Evolutionary conservation across 2,888 invertebrate species (phyloP), one percentile per base, ranked within the genome.

Genomic region (Furcula furcula): DNA sequence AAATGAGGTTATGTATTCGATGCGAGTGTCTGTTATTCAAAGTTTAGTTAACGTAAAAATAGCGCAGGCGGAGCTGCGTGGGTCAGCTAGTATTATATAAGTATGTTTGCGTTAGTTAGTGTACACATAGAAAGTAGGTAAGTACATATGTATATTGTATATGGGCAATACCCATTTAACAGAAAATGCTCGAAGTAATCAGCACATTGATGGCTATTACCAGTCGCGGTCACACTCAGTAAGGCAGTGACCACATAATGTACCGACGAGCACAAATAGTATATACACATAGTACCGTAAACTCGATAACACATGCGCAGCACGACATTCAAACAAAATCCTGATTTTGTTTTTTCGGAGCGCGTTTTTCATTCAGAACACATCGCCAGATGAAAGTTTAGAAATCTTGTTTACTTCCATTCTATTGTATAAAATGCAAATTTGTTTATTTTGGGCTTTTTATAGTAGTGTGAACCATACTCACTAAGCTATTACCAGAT

Each of bases 281-380:
- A n/a, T n/a, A n/a, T n/a, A 53, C 48, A 45, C 44, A 23, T 15
- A 20, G 18, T 34, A 45, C 56, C 54, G 47, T 42, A 53, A 43
- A 14, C 38, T 35, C 26, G 46, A 54, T 51, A 57, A 51, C 45
- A 49, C 44, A 58, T 51, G 53, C 48, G 18, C 30, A 48, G 37
- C 62, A 67, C 70, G 69, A 56, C 59, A 56, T 55, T 44, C 42
- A 57, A 65, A 67, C 60, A 64, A 65, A 65, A 59, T 48, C 36
- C 42, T 56, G 52, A 44, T 67, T 49, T 60, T 54, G 53, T 50
- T 55, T 49, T 36, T 49, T 48, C 42, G 36, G 11, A 11, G 26
- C 32, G 28, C 25, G 34, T 43, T 56, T 51, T 53, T 47, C 41
- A 55, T 55, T 55, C 56, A 54, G 37, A 34, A 38, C 40, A 32